A percentile compares a stretch with the other conserved stretches of the same genome.
These are phyloP conservation scores for Alentia gelatinosa DNA, from an alignment of 2,888 invertebrate species.

Conservation along the genomic window DNA sequence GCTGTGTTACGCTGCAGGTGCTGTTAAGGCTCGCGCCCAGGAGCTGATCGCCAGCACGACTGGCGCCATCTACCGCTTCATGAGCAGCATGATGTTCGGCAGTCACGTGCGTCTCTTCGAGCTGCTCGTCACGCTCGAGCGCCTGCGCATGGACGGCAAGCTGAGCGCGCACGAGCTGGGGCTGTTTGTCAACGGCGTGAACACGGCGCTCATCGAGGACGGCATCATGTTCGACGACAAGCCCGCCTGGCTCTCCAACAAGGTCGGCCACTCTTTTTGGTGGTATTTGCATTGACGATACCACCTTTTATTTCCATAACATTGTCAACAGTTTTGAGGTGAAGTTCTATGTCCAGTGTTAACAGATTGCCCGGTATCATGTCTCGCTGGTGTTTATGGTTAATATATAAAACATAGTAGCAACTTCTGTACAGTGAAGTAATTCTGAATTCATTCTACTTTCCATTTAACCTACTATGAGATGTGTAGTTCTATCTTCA, in stretches of 20 bases:
- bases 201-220: slow-evolving; percentile 72
- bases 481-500: too few species aligned
- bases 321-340: too few species aligned
- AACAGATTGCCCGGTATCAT: too few species aligned
- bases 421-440: too few species aligned
- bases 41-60: slow-evolving; percentile 77
- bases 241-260: slow-evolving; percentile 74
- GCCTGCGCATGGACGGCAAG: slow-evolving; percentile 71
- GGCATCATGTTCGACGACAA: slow-evolving; percentile 71
- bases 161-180: slow-evolving; percentile 75
- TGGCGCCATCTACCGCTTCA: slow-evolving; percentile 70
- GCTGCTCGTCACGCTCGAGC: slow-evolving; percentile 76
- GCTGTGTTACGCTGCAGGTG: slow-evolving; percentile 66
- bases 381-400: too few species aligned
- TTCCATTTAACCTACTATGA: too few species aligned
- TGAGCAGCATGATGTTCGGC: slow-evolving; percentile 78
- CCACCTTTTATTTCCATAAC: too few species aligned
- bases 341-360: too few species aligned
- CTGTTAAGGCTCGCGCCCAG: slow-evolving; percentile 74
- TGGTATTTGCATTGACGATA: too few species aligned
- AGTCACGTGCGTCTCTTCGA: slow-evolving; percentile 74
- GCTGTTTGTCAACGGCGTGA: slow-evolving; percentile 78
- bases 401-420: too few species aligned
- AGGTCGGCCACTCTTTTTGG: too few species aligned
- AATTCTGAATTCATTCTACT: too few species aligned